Conservation (phyloP, 2,113 vertebrate genomes). For the Brachypodius melanocephalos region DNA sequence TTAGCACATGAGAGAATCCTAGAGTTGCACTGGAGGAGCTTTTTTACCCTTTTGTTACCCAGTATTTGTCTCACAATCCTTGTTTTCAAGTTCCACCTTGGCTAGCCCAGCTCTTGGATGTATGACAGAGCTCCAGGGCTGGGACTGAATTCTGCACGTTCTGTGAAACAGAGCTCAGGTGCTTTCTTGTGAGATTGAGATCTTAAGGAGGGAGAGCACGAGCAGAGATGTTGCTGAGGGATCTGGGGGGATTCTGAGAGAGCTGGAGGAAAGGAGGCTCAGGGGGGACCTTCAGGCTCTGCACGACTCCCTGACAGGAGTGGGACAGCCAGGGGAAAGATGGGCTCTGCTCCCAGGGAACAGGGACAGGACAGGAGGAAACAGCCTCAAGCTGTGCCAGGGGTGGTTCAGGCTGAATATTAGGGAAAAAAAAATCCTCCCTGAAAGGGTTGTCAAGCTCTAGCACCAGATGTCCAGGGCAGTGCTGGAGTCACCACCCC, state of each 20-base stretch:
- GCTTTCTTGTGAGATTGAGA: background rate
- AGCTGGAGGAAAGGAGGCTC: background rate
- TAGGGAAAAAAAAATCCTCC: background rate
- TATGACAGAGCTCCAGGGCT: background rate
- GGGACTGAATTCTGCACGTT: accelerated
- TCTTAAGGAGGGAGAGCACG: background rate
- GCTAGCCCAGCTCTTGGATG: background rate
- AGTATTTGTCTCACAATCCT: background rate
- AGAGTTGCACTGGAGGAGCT: background rate
- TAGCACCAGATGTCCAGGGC: background rate
- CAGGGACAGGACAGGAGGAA: background rate
- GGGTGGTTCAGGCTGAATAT: background rate
- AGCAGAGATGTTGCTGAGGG: background rate
- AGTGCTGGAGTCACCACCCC: background rate
- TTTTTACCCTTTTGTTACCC: background rate
- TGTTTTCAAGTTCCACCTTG: background rate
- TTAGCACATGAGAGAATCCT: background rate
- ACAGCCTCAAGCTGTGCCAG: accelerated
- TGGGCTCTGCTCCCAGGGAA: background rate
- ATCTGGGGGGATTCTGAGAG: background rate
- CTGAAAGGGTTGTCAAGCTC: background rate
- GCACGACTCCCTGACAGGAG: background rate
- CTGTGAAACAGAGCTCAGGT: background rate
- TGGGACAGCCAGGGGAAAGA: accelerated
- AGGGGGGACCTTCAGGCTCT: background rate